Percentiles rank a stretch among this genome's conserved stretches.
These are phyloP conservation scores for Chaetodon auriga DNA, from an alignment of 2,113 vertebrate species.

Conservation along the genomic window DNA sequence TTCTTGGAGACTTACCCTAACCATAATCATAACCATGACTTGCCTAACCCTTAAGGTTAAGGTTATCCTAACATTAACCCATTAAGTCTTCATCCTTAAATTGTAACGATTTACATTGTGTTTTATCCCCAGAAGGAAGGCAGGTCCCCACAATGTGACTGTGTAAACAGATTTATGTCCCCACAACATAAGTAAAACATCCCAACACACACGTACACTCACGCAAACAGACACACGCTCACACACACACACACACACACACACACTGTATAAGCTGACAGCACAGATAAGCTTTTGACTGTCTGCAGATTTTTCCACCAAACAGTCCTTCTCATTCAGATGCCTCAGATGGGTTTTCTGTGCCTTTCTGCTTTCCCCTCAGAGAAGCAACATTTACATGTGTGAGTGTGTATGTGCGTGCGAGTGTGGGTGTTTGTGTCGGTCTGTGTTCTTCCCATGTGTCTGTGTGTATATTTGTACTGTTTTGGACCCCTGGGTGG, in stretches of 20 bases:
- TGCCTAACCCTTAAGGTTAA: too few species aligned
- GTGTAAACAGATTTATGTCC: too few species aligned
- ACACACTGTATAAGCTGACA: conserved; percentile 48
- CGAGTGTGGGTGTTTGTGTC: background rate
- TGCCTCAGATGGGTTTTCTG: conserved; percentile 33
- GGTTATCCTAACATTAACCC: too few species aligned
- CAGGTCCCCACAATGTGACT: too few species aligned
- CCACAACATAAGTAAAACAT: too few species aligned
- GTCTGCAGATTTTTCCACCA: conserved; percentile 43
- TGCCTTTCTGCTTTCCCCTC: conserved; percentile 26
- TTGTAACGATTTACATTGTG: too few species aligned
- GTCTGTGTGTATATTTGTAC: conserved; percentile 35
- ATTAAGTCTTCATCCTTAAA: too few species aligned
- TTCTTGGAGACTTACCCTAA: too few species aligned
- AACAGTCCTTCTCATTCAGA: conserved; percentile 53
- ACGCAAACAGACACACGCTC: conserved; percentile 6
- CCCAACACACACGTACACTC: background rate
- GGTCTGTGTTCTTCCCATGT: conserved; percentile 27
- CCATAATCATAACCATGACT: too few species aligned
- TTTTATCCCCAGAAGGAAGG: too few species aligned
- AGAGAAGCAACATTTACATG: conserved; percentile 43
- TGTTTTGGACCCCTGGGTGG: conserved; percentile 54
- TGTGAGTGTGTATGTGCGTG: conserved; percentile 16
- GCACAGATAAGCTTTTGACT: conserved; percentile 46
- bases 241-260: conserved; percentile 3